Percentiles rank a stretch among this genome's conserved stretches.
Evolutionary conservation across 2,113 vertebrate genomes (phyloP).

Genomic region (Perognathus longimembris): DNA sequence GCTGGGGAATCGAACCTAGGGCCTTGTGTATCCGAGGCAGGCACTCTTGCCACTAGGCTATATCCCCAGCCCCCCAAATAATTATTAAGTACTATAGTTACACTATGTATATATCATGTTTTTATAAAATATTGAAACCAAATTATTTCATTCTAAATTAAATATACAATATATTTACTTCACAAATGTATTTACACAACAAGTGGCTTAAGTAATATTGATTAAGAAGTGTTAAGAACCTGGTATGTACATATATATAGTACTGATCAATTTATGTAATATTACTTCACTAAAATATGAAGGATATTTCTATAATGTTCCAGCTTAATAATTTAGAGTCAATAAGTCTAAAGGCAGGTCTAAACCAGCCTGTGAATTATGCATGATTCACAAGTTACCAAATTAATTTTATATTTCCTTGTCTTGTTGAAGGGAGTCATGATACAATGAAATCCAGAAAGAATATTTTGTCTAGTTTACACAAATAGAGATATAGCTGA

Average conservation of each 20-base stretch:
- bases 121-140: not conserved
- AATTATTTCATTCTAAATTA: not conserved
- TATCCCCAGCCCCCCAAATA: too few relatives aligned
- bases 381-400: too few relatives aligned
- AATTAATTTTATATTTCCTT: not conserved
- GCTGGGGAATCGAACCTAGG: too few relatives aligned
- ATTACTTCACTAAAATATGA: not conserved
- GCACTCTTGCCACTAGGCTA: too few relatives aligned
- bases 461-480: not conserved
- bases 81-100: not conserved
- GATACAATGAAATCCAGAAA: not conserved
- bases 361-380: not conserved
- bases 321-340: not conserved
- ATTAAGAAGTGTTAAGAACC: not conserved
- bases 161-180: not conserved
- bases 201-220: not conserved
- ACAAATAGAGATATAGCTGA: not conserved
- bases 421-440: not conserved
- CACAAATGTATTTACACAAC: not conserved
- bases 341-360: not conserved
- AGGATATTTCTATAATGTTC: not conserved
- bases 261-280: not conserved
- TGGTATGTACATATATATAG: not conserved
- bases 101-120: not conserved
- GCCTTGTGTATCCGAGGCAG: too few relatives aligned